phyloP scores from a whole-genome alignment of 2,113 vertebrate species.

The Pterocles burchelli region DNA sequence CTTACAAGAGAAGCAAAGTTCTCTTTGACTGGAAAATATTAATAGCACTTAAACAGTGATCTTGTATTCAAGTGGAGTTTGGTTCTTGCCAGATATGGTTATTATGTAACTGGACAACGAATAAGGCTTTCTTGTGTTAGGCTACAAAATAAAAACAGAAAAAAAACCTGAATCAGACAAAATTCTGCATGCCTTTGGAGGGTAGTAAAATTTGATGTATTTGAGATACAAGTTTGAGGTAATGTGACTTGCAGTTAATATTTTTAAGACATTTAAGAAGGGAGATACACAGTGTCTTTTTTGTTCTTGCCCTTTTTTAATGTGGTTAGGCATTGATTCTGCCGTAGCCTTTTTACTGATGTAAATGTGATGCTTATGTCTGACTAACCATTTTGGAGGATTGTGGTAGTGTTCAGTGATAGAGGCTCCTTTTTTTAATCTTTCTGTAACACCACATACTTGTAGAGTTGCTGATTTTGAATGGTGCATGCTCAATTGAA shows the following conservation, averaged over 20 bases:
- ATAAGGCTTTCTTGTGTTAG: not conserved
- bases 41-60: not conserved
- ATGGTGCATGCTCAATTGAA: not conserved
- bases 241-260: not conserved
- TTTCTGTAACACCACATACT: not conserved
- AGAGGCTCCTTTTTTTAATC: not conserved
- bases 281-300: fast-evolving
- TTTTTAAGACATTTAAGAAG: not conserved
- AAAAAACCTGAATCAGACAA: not conserved
- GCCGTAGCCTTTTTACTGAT: not conserved
- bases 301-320: not conserved
- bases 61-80: not conserved
- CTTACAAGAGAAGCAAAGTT: not conserved
- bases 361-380: fast-evolving
- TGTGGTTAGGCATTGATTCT: not conserved
- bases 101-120: not conserved
- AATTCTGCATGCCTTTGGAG: not conserved
- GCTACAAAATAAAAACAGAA: not conserved
- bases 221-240: not conserved
- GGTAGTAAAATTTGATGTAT: not conserved
- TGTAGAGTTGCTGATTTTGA: not conserved
- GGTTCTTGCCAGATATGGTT: not conserved
- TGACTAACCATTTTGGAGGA: not conserved
- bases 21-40: not conserved
- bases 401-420: not conserved